A percentile compares a stretch with the other conserved stretches of the same genome.
Conservation (phyloP, 2,888 invertebrate species). For the Dryomyza anilis region DNA sequence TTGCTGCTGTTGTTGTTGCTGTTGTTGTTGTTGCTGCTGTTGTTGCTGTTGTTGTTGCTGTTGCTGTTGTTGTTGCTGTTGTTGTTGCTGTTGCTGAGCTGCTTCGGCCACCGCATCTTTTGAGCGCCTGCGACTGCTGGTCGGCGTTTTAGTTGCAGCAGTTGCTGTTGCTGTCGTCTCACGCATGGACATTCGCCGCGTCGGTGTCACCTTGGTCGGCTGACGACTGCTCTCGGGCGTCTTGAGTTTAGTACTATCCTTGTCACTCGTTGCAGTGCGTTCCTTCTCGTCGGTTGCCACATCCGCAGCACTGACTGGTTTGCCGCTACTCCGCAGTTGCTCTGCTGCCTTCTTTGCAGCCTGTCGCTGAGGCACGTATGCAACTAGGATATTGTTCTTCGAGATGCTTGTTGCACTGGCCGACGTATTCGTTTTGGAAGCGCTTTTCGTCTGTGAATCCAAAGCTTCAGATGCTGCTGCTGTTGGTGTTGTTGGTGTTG, state of each 20-base stretch:
- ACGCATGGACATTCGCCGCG: conserved; percentile 42
- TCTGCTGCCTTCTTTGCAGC: conserved; percentile 92
- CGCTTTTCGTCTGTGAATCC: conserved; percentile 28
- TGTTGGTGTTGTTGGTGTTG: conserved; percentile 16
- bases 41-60: conserved; percentile 38
- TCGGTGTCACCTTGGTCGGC: conserved; percentile 34
- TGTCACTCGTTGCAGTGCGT: conserved; percentile 43
- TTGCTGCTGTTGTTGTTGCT: conserved; percentile 11
- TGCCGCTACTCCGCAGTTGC: conserved; percentile 82
- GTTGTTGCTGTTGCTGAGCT: conserved; percentile 28
- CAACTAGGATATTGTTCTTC: conserved; percentile 67
- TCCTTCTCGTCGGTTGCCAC: conserved; percentile 36
- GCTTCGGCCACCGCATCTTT: conserved; percentile 40
- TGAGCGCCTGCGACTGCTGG: conserved; percentile 42
- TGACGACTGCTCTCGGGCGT: conserved; percentile 47
- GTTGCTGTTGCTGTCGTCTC: conserved; percentile 31
- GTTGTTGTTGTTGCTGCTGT: conserved; percentile 39
- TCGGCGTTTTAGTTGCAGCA: conserved; percentile 27
- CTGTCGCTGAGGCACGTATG: conserved; percentile 87
- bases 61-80: conserved; percentile 32
- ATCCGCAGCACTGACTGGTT: conserved; percentile 46
- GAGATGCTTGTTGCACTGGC: conserved; percentile 37
- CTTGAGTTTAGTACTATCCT: conserved; percentile 52
- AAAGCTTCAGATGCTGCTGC: conserved; percentile 19
- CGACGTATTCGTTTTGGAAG: conserved; percentile 34